Evolutionary conservation across 1,140 invertebrate species (phyloP).

Genomic region (Sweltsa coloradensis): DNA sequence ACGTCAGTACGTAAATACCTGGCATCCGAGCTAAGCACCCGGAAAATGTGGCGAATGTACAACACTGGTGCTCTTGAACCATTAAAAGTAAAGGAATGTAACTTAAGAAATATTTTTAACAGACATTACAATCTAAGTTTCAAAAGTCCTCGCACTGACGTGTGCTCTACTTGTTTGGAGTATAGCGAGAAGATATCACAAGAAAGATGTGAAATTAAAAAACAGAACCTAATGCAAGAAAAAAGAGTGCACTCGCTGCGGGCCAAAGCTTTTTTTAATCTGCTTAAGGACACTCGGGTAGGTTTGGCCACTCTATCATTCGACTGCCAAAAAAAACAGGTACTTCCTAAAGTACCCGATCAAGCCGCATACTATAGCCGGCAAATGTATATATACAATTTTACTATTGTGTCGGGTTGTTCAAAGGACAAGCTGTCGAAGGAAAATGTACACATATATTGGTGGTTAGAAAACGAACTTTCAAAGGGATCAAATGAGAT

Average conservation of each 20-base stretch:
- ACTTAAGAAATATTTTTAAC: constrained; percentile 14
- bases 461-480: constrained; percentile 17
- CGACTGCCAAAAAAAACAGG: constrained; percentile 29
- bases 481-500: constrained; percentile 19
- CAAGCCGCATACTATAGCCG: constrained; percentile 25
- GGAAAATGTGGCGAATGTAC: constrained; percentile 11
- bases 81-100: constrained; percentile 15
- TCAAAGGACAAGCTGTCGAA: constrained; percentile 20
- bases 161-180: constrained; percentile 18
- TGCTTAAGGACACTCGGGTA: constrained; percentile 19
- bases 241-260: constrained; percentile 20
- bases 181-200: constrained; percentile 15
- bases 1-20: constrained; percentile 10
- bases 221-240: constrained; percentile 15
- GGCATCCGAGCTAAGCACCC: constrained; percentile 9
- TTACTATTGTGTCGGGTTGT: constrained; percentile 22
- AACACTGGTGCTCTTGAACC: constrained; percentile 2
- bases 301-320: constrained; percentile 20
- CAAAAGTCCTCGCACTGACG: constrained; percentile 15
- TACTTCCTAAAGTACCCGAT: constrained; percentile 22
- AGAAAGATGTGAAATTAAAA: constrained; percentile 11
- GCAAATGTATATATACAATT: constrained; percentile 27
- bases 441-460: constrained; percentile 21
- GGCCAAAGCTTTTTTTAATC: constrained; percentile 23
- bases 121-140: constrained; percentile 18